Evolutionary conservation across 2,888 invertebrate species (phyloP).

Genomic region (Drosophila conformis): DNA sequence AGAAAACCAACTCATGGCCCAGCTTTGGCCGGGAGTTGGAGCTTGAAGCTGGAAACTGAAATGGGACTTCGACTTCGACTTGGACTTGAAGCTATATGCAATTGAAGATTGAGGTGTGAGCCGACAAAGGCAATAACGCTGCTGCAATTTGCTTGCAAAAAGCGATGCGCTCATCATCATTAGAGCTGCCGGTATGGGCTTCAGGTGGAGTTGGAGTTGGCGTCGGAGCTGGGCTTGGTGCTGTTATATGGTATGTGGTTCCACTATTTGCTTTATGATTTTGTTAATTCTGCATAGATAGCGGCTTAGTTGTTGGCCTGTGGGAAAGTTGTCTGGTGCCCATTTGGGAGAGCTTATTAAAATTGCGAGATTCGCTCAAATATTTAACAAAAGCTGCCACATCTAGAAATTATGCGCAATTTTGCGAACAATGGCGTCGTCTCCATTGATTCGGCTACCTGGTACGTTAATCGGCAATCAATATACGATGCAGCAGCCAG

Average conservation of each 20-base stretch:
- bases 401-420: conserved; percentile 72
- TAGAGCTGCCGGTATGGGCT: conserved; percentile 51
- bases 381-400: conserved; percentile 52
- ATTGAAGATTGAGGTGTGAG: conserved; percentile 73
- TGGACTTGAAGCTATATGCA: conserved; percentile 37
- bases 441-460: conserved; percentile 46
- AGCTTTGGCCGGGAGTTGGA: conserved; percentile 21
- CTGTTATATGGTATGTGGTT: conserved; percentile 43
- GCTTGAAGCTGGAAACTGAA: conserved; percentile 9
- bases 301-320: conserved; percentile 20
- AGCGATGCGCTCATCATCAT: conserved; percentile 81
- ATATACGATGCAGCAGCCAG: conserved; percentile 51
- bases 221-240: conserved; percentile 19
- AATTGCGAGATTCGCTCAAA: conserved; percentile 61
- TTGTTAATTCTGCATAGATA: conserved; percentile 71
- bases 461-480: conserved; percentile 75
- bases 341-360: conserved; percentile 70
- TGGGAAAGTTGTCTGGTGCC: conserved; percentile 52
- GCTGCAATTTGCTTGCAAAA: conserved; percentile 80
- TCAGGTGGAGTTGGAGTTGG: conserved; percentile 3
- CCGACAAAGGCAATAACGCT: conserved; percentile 78
- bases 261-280: conserved; percentile 77
- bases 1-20: conserved; percentile 33
- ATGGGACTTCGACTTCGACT: conserved; percentile 13
- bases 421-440: conserved; percentile 69